Evolutionary conservation across 1,140 invertebrate species (phyloP), one percentile per base, ranked within the genome.

Genomic region (Theocolax elegans): DNA sequence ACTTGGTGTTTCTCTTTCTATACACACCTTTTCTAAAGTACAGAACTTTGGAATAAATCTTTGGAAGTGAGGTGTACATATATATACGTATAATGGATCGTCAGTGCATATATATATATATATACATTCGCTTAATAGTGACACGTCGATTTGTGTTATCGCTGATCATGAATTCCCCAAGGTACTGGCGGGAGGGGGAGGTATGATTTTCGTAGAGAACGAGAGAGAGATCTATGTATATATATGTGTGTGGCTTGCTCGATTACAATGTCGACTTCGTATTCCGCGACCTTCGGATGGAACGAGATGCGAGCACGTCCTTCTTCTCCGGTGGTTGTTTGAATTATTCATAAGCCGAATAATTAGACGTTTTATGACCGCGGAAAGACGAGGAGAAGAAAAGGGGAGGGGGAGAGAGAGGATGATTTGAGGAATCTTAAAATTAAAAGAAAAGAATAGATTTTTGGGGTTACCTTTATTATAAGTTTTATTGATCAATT

Each of bases 281-380:
- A 40, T 44, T 21, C 38, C 40, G 10, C 19, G 19, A 13, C 2
- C 19, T 13, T 4, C 9, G 19, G 23, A 3, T 10, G 59, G 35
- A 38, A 21, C 15, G 53, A 23, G 29, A 31, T 29, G 54, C 19
- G 3, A 4, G 51, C 51, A 19, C 2, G 2, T 44, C 35, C 56
- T 64, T 56, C 56, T 71, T 53, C 40, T 44, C 15, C 44, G 13
- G 64, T 25, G 58, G 8, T 12, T 35, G 68, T 40, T 38, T 78
- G 75, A 78, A 78, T 78, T 72, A 78, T 78, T 77, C 76, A 78
- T 78, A 68, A 48, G 12, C 17, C 66, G 76, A 76, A 77, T 77
- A 77, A 77, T 78, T 76, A 78, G 75, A 53, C 72, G 56, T 71
- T 71, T 78, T 76, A 74, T 73, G 69, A 65, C 38, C 42, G n/a